Base-by-base conservation (phyloP, 2,797 vertebrate species). In the Coregonus sp. region DNA sequence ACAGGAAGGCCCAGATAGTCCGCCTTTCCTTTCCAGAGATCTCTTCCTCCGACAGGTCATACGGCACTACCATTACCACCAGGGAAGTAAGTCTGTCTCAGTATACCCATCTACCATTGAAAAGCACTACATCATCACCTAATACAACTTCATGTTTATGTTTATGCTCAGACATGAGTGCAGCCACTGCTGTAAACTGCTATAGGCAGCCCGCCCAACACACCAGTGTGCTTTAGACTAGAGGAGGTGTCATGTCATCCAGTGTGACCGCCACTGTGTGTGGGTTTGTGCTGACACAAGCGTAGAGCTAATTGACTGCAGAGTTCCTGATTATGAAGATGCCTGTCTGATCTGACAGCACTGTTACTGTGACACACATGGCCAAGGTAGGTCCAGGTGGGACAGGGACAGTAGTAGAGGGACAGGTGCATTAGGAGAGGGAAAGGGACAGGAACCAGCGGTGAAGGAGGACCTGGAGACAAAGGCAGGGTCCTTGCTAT, bases 301-400 rank as follows among this genome's bases (percentile, higher is more conserved):
- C 15, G 29, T 40, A 52, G 50, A 20, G 54, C 31, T 59, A 37
- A 73, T 14, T 40, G 54, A 73, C 31, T 37, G 33, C 54, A 14
- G 29, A 29, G 29, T 2, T 54, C 29, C 31, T 54, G 51, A 59
- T 72, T 56, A 37, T 35, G 31, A 31, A 56, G 50, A 47, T 18
- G 51, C 9, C 70, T 16, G 70, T 31, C 70, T 54, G 70, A 72
- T 25, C 70, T 72, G 70, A 72, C 50, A 59, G 29, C 16, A 54
- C 51, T 9, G 37, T 14, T 37, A 50, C 69, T 50, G 40, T n/a
- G 69, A 50, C 18, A 50, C 18, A 47, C 37, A 50, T 12, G 69
- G n/a, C 4, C 6, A 11, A 33, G 52, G 52, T 5, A 4, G 52
- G 37, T n/a, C n/a, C 2, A 18, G 35, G 33, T n/a, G 51, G 51